These are phyloP conservation scores for Calameuta idolon DNA, from an alignment of 2,888 invertebrate genomes.

Conservation along the genomic window DNA sequence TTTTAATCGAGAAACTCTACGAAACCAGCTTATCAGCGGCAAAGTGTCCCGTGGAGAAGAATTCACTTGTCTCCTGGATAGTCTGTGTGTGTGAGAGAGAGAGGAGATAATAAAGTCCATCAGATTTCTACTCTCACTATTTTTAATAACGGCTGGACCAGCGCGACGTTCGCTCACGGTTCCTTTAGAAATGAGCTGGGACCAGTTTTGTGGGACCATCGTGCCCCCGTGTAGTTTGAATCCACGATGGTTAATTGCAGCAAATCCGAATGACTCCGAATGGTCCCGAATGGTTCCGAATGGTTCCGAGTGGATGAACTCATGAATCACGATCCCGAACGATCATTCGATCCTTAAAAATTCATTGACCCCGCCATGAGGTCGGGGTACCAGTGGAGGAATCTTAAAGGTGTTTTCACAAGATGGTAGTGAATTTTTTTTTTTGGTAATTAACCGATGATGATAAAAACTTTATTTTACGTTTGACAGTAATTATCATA, in stretches of 20 bases:
- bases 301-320: not conserved
- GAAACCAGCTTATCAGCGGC: not conserved
- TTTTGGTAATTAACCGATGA: not conserved
- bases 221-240: not conserved
- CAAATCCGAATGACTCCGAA: not conserved
- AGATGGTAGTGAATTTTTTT: not conserved
- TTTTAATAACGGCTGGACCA: not conserved
- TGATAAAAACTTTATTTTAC: not conserved
- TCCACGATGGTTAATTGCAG: not conserved
- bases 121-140: not conserved
- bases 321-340: not conserved
- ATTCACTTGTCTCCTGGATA: not conserved
- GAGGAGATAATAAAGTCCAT: not conserved
- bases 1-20: constrained; percentile 41
- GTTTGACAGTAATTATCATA: not conserved
- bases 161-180: not conserved
- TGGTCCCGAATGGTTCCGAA: too few relatives aligned
- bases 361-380: not conserved
- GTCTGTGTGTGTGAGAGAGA: not conserved
- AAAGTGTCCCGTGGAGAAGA: not conserved
- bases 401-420: not conserved
- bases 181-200: not conserved
- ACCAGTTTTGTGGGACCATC: not conserved
- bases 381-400: not conserved
- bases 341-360: not conserved